phyloP scores from a whole-genome alignment of 2,113 vertebrate species.

The Halcyon malimbica region DNA sequence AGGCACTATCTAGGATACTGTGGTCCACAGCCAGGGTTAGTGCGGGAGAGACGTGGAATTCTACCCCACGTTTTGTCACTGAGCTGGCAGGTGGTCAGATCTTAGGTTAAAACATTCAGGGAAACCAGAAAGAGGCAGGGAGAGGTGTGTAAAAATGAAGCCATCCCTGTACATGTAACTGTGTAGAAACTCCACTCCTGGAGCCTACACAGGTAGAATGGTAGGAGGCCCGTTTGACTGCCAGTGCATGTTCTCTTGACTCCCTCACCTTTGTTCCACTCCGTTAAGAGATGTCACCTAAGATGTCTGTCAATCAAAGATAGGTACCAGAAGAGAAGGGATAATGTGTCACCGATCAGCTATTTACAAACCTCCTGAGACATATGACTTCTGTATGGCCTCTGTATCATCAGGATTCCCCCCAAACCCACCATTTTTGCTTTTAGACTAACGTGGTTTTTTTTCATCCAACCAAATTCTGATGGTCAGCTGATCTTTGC shows the following conservation, averaged over 20 bases:
- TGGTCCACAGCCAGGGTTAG: neutral
- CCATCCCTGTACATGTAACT: accelerated
- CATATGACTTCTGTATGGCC: neutral
- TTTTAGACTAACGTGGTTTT: neutral
- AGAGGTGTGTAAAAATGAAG: neutral
- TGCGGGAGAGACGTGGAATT: neutral
- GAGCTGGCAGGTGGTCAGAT: neutral
- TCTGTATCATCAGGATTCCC: neutral
- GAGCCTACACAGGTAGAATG: neutral
- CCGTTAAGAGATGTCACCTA: neutral
- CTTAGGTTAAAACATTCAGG: neutral
- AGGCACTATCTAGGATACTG: neutral
- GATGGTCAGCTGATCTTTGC: neutral
- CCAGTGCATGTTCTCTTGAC: neutral
- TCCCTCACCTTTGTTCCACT: neutral
- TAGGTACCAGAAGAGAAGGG: accelerated
- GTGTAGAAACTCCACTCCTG: neutral
- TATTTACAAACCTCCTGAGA: neutral
- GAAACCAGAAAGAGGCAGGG: neutral
- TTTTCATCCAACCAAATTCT: neutral
- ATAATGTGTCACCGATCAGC: neutral
- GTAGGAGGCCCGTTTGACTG: neutral
- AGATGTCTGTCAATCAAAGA: neutral
- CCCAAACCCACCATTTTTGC: neutral
- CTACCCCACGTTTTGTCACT: neutral